Percentiles rank a stretch among this genome's conserved stretches.
Evolutionary conservation across 2,113 vertebrate genomes (phyloP).

Genomic region (Arenaria interpres): DNA sequence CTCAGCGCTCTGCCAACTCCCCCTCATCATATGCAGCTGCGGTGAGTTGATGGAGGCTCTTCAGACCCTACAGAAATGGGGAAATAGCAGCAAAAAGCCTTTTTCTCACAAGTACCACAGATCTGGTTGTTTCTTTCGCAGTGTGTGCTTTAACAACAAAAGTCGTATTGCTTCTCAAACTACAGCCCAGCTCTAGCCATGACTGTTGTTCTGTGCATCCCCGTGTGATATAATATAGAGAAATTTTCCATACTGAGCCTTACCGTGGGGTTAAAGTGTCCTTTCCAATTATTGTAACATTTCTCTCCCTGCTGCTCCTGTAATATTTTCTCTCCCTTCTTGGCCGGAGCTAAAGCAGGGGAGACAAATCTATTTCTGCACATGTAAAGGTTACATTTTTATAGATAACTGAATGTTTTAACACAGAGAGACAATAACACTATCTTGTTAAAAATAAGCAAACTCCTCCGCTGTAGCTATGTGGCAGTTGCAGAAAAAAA

Average conservation of each 20-base stretch:
- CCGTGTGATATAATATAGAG: rapidly evolving
- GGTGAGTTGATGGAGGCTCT: background rate
- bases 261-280: background rate
- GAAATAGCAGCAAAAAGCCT: background rate
- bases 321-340: background rate
- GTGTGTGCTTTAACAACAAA: background rate
- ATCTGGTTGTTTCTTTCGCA: rapidly evolving
- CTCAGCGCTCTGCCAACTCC: background rate
- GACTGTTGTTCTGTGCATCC: background rate
- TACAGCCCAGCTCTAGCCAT: background rate
- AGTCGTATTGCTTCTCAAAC: background rate
- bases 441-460: slow-evolving; percentile 1
- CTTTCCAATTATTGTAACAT: background rate
- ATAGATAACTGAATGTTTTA: background rate
- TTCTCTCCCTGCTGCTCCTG: background rate
- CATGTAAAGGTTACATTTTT: background rate
- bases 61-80: background rate
- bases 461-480: background rate
- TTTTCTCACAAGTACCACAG: rapidly evolving
- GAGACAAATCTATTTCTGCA: background rate
- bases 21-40: background rate
- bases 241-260: background rate
- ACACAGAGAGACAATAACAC: background rate
- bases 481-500: background rate
- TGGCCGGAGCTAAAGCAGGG: background rate